These are phyloP conservation scores for Malthinus seriepunctatus DNA, from an alignment of 2,888 invertebrate species.

Conservation along the genomic window DNA sequence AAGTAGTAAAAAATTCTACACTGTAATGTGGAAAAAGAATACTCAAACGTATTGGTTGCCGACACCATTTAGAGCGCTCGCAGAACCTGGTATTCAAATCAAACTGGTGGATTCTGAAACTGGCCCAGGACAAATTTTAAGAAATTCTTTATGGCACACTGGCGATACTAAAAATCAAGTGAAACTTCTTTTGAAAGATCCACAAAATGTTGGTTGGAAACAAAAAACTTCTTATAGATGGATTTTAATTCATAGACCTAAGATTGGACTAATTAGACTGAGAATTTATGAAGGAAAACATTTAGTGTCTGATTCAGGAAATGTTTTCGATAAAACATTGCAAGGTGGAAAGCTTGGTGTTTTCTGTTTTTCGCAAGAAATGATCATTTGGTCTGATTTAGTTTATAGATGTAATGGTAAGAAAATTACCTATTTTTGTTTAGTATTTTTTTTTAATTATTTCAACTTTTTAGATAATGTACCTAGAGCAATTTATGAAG, in stretches of 20 bases:
- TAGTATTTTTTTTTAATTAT: background rate
- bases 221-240: constrained; percentile 92
- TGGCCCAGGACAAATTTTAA: constrained; percentile 87
- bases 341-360: constrained; percentile 94
- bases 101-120: constrained; percentile 90
- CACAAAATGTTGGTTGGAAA: constrained; percentile 90
- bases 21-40: constrained; percentile 97
- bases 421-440: constrained; percentile 38
- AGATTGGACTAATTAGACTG: constrained; percentile 89
- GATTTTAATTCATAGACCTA: constrained; percentile 89
- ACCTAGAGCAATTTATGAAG: constrained; percentile 77
- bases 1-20: constrained; percentile 89
- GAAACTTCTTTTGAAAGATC: constrained; percentile 90
- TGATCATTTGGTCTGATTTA: constrained; percentile 97
- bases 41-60: constrained; percentile 94
- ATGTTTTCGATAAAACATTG: constrained; percentile 87
- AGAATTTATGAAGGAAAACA: constrained; percentile 84
- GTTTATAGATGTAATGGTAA: constrained; percentile 86
- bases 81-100: constrained; percentile 92
- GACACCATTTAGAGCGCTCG: constrained; percentile 87
- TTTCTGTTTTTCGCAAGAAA: constrained; percentile 96
- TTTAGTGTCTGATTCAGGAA: constrained; percentile 90
- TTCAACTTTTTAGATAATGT: constrained; percentile 70
- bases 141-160: constrained; percentile 95
- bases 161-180: constrained; percentile 87